These are phyloP conservation scores for Ceyx melanurus DNA, from an alignment of 2,113 vertebrate genomes.

Conservation along the genomic window DNA sequence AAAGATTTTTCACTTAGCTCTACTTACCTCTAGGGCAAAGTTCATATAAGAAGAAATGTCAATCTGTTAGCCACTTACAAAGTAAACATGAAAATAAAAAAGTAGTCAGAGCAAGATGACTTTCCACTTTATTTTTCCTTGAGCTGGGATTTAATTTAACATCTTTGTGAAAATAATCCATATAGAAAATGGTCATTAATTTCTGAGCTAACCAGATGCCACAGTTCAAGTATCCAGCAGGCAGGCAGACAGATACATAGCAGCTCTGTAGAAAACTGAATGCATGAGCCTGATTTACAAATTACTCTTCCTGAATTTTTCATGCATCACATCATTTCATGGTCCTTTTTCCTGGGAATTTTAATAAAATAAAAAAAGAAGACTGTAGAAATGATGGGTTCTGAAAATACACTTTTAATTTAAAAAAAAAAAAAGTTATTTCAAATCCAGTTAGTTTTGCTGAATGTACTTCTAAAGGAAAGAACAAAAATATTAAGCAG, in stretches of 20 bases:
- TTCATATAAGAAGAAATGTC: background rate
- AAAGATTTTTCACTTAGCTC: background rate
- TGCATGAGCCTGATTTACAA: conserved; percentile 28
- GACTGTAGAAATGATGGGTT: background rate
- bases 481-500: background rate
- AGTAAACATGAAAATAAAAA: background rate
- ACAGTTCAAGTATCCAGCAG: conserved; percentile 1
- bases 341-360: background rate
- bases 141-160: background rate
- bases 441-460: background rate
- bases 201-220: conserved; percentile 49
- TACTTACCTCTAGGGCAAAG: background rate
- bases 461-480: background rate
- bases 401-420: background rate
- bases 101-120: background rate
- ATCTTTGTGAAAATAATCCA: conserved; percentile 15
- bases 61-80: background rate
- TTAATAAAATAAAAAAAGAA: background rate
- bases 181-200: conserved; percentile 51
- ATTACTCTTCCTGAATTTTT: conserved; percentile 19
- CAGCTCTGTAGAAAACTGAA: background rate
- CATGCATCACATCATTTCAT: background rate
- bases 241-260: background rate
- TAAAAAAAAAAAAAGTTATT: background rate
- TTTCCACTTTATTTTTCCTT: background rate